Percentiles rank a stretch among this genome's conserved stretches.
These are phyloP conservation scores for Ondatra zibethicus DNA, from an alignment of 2,113 vertebrate genomes.

Conservation along the genomic window DNA sequence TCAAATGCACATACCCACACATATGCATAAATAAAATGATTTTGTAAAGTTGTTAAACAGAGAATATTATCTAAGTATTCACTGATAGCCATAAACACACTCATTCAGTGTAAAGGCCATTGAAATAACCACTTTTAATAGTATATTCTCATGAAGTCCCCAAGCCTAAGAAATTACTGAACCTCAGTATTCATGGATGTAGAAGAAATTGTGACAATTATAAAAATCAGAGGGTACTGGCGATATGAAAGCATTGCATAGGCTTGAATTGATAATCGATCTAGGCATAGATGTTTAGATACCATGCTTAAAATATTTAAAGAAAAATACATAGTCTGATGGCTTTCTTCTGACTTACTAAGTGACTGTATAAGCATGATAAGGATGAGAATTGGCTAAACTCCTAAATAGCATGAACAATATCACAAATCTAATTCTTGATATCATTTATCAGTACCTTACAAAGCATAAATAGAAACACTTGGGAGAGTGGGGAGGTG, in stretches of 20 bases:
- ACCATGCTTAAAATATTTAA: background rate
- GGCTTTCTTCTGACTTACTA: background rate
- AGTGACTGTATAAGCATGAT: constrained; percentile 42
- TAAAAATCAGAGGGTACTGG: background rate
- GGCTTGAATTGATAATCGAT: background rate
- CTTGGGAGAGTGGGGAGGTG: background rate
- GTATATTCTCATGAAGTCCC: background rate
- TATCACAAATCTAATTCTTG: constrained; percentile 17
- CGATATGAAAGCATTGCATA: background rate
- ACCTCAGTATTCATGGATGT: background rate
- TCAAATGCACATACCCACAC: background rate
- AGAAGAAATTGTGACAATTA: background rate
- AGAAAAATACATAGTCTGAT: background rate
- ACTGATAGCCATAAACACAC: background rate
- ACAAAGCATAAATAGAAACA: background rate
- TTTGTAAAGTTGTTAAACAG: background rate
- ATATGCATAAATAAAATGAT: background rate
- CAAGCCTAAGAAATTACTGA: background rate
- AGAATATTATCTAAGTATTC: background rate
- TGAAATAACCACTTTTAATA: background rate
- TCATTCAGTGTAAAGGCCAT: background rate
- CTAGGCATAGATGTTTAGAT: background rate
- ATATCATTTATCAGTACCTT: constrained; percentile 35
- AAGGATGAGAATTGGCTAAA: constrained; percentile 25
- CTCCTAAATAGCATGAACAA: constrained; percentile 3